These are phyloP conservation scores for Plutella xylostella DNA, from an alignment of 2,888 invertebrate genomes.

Conservation along the genomic window DNA sequence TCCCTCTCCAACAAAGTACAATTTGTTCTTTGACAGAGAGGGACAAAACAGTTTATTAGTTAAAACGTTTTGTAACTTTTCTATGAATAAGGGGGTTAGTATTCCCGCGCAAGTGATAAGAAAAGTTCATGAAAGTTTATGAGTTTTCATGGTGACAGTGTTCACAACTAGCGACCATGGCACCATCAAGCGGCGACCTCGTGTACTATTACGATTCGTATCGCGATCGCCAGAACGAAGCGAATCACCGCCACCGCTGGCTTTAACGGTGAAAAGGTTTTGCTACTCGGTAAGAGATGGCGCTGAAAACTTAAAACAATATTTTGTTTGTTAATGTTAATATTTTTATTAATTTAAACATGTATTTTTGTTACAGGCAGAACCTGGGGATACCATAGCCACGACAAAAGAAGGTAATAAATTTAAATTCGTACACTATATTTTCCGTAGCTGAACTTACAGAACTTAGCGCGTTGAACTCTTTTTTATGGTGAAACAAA, in stretches of 20 bases:
- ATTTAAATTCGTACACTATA: no score
- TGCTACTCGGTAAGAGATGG: constrained; percentile 65
- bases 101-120: no score
- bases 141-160: constrained; percentile 75
- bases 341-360: constrained; percentile 6
- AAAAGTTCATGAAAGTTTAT: constrained; percentile 23
- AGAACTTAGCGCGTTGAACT: no score
- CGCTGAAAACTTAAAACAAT: constrained; percentile 24
- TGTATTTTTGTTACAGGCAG: constrained; percentile 66
- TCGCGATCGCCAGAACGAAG: constrained; percentile 35
- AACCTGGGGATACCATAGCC: constrained; percentile 82
- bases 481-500: no score
- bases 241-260: constrained; percentile 23
- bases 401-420: constrained; percentile 87
- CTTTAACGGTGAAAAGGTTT: constrained; percentile 24
- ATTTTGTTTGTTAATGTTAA: neutral
- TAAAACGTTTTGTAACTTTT: no score
- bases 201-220: constrained; percentile 55
- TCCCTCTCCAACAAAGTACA: no score
- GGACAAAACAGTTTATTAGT: no score
- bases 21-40: no score
- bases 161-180: constrained; percentile 71
- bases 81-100: no score
- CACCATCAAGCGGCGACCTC: constrained; percentile 70
- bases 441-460: no score